Percentiles rank a stretch among this genome's conserved stretches.
Evolutionary conservation across 2,797 vertebrate species (phyloP).

Genomic region (Rhinophrynus dorsalis): DNA sequence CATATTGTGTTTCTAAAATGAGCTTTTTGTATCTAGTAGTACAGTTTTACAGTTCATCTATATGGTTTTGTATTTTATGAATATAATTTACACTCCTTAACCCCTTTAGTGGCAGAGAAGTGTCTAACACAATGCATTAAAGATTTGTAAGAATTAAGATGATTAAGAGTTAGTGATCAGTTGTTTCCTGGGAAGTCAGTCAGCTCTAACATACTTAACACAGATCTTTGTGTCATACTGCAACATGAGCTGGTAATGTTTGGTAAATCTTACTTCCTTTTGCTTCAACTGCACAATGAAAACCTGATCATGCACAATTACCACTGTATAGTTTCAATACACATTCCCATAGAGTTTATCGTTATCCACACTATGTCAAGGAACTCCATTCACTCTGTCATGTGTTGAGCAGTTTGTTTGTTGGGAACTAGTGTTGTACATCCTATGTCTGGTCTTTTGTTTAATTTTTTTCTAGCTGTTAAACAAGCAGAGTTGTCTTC

Average conservation of each 20-base stretch:
- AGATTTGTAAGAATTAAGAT: too few species aligned
- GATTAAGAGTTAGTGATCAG: too few species aligned
- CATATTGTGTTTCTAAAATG: too few species aligned
- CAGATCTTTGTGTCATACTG: neutral
- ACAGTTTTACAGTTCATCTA: too few species aligned
- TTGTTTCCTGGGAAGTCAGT: constrained; percentile 9
- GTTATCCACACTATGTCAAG: neutral
- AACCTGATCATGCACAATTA: constrained; percentile 56
- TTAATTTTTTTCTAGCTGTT: neutral
- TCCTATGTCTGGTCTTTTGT: neutral
- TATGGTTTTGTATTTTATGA: too few species aligned
- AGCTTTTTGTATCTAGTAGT: too few species aligned
- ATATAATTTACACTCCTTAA: too few species aligned
- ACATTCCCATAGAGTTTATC: constrained; percentile 40
- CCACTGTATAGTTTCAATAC: constrained; percentile 56
- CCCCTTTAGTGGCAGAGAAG: too few species aligned
- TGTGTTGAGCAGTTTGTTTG: constrained; percentile 15
- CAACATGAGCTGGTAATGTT: constrained; percentile 27
- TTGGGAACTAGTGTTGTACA: neutral
- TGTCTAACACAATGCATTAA: too few species aligned
- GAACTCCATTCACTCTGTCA: neutral
- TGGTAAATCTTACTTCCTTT: constrained; percentile 57
- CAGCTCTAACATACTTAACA: neutral
- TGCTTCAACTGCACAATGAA: constrained; percentile 30
- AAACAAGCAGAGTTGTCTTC: neutral